Percentiles rank a stretch among this genome's conserved stretches.
Conservation (phyloP, 2,113 vertebrate genomes). For the Scartelaos histophorus region DNA sequence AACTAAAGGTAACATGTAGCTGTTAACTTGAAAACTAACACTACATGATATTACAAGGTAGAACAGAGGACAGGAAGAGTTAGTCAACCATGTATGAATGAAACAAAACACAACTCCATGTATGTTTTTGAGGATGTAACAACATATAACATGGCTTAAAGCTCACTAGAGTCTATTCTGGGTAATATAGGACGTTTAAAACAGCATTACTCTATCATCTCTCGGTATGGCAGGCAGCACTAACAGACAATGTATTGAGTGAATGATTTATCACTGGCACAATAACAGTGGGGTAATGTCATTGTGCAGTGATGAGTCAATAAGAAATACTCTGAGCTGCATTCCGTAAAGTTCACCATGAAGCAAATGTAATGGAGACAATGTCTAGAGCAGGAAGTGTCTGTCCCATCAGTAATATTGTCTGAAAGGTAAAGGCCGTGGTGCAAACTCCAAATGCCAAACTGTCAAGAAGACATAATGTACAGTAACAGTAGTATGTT, state of each 20-base stretch:
- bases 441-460: conserved; percentile 37
- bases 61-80: too few species aligned
- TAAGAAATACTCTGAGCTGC: conserved; percentile 30
- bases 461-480: conserved; percentile 14
- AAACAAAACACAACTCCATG: too few species aligned
- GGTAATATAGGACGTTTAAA: background rate
- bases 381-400: conserved; percentile 12
- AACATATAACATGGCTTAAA: too few species aligned
- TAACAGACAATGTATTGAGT: conserved; percentile 22
- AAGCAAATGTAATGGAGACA: conserved; percentile 30
- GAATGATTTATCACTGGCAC: conserved; percentile 39
- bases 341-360: conserved; percentile 53
- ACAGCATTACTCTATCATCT: background rate
- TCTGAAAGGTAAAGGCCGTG: conserved; percentile 15
- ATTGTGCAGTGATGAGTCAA: conserved; percentile 37
- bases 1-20: too few species aligned
- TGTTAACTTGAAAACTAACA: too few species aligned
- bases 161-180: too few species aligned
- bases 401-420: conserved; percentile 26
- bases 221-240: background rate
- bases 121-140: too few species aligned
- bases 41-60: too few species aligned
- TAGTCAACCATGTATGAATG: too few species aligned
- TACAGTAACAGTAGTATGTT: conserved; percentile 5
- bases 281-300: conserved; percentile 36